Percentiles rank a stretch among this genome's conserved stretches.
Conservation (phyloP, 2,113 vertebrate species). For the Pao palembangensis region DNA sequence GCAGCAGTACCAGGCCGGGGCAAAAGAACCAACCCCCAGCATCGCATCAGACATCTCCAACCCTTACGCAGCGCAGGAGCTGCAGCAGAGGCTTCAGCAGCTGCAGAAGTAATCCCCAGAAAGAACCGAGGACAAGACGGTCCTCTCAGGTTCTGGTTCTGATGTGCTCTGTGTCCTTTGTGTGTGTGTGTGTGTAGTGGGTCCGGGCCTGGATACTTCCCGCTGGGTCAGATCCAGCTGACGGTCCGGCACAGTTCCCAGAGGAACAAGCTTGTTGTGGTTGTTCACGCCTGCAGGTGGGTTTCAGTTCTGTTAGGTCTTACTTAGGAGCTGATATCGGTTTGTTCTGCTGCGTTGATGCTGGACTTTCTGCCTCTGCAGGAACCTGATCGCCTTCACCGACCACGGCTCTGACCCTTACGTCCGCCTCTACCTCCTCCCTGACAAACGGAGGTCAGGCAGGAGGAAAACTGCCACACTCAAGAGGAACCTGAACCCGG, state of each 20-base stretch:
- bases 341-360: neutral
- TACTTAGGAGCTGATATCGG: too few relatives aligned
- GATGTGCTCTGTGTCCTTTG: neutral
- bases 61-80: slow-evolving; percentile 88
- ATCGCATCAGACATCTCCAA: slow-evolving; percentile 94
- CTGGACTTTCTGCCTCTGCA: slow-evolving; percentile 42
- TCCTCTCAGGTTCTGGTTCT: neutral
- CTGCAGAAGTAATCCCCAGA: slow-evolving; percentile 84
- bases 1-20: slow-evolving; percentile 73
- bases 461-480: slow-evolving; percentile 90
- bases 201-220: slow-evolving; percentile 80
- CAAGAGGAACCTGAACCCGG: slow-evolving; percentile 89
- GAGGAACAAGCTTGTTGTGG: slow-evolving; percentile 91
- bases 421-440: slow-evolving; percentile 91
- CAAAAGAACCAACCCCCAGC: slow-evolving; percentile 92
- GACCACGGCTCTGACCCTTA: slow-evolving; percentile 92
- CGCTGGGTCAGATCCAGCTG: slow-evolving; percentile 90
- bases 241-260: slow-evolving; percentile 91
- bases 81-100: slow-evolving; percentile 85
- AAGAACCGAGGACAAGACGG: neutral
- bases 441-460: slow-evolving; percentile 92
- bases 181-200: slow-evolving; percentile 75
- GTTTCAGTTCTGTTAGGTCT: neutral
- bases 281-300: slow-evolving; percentile 91
- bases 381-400: slow-evolving; percentile 90